Evolutionary conservation across 2,113 vertebrate species (phyloP).

Genomic region (Sporophila hypoxantha): DNA sequence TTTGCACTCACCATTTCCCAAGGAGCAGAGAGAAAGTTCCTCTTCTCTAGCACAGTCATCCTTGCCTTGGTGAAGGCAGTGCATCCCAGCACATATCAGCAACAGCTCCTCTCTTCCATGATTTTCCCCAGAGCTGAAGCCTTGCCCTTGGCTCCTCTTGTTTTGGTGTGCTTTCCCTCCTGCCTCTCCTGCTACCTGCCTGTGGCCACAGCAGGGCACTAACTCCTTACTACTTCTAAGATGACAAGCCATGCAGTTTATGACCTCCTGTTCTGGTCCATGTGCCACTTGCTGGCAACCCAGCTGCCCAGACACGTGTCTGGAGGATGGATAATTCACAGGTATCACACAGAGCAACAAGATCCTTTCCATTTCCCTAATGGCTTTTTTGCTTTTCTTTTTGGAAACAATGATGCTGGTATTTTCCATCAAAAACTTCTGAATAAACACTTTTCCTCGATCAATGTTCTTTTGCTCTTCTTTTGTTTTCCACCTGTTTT

Average conservation of each 20-base stretch:
- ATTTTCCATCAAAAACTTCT: background rate
- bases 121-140: background rate
- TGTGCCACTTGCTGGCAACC: background rate
- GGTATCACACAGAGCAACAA: background rate
- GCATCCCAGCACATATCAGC: accelerated
- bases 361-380: background rate
- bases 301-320: background rate
- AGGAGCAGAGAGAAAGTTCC: background rate
- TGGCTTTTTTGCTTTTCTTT: background rate
- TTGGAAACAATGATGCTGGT: background rate
- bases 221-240: background rate
- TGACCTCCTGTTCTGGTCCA: background rate
- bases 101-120: background rate
- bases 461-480: background rate
- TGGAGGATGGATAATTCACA: background rate
- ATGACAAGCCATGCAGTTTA: background rate
- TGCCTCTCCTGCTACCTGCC: background rate
- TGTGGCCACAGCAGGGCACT: background rate
- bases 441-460: background rate
- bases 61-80: background rate
- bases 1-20: background rate
- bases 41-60: background rate
- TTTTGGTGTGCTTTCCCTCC: background rate
- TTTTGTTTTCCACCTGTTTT: background rate
- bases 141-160: background rate